Evolutionary conservation across 2,888 invertebrate genomes (phyloP), one percentile per base, ranked within the genome.

Genomic region (Apocheima hispidaria): DNA sequence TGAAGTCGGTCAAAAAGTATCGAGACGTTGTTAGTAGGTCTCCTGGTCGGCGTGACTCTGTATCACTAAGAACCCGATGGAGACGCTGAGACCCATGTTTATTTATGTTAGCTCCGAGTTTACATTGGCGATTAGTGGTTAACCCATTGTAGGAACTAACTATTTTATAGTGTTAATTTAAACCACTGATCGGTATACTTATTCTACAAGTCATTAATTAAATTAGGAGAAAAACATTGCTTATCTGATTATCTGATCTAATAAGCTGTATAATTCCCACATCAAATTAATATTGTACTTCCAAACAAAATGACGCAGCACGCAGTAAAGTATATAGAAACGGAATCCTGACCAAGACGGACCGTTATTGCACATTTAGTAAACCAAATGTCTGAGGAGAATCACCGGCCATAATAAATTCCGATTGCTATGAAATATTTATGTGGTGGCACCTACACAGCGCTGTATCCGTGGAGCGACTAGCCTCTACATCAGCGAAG

Each of bases 71-170:
- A 73, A 75, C 72, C 71, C 69, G 75, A 77, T 63, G 70, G 55
- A 56, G 67, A 61, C 68, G 67, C 67, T 69, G 72, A 70, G 69
- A 68, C 69, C 73, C 73, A 73, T 74, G 73, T 75, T 73, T 77
- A 78, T 71, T 76, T 72, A 68, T 73, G 71, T 79, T 71, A 69
- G 52, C 60, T 53, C 38, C 43, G 41, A 62, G 68, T 71, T 72
- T 63, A 68, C 74, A 71, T 67, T 65, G 64, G 64, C 63, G 72
- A 75, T 78, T 77, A 73, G 77, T 70, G 63, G 55, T 51, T 60
- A 46, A 51, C 55, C 51, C 43, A 14, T 16, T 28, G 14, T 16
- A 43, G 26, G 18, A 38, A 28, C 23, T 41, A 41, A 51, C 46
- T 26, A 48, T 20, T 23, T 10, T 21, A 49, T 7, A 12, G 21